Base-by-base conservation (phyloP, 2,888 invertebrate genomes). In the Achlya flavicornis region DNA sequence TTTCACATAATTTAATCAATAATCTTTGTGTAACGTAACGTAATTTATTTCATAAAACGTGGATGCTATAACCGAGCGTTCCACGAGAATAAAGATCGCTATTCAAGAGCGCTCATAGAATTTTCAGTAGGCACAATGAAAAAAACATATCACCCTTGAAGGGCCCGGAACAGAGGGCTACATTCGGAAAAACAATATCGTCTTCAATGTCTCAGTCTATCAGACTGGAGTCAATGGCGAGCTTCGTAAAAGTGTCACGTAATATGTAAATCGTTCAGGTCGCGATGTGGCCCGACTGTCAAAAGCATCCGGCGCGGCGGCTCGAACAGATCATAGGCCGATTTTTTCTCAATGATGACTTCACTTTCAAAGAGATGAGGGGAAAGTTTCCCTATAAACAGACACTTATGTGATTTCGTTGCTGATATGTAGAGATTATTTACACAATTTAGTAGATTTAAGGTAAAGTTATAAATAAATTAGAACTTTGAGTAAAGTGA, bases 261-360 rank as follows among this genome's bases (percentile, higher is more conserved):
- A 91, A 87, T 92, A 93, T 93, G 92, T 93, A 93, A 93, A 93
- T 90, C 90, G 92, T 89, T 88, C 88, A 91, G 91, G 90, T 90
- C 86, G 90, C 85, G 87, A 90, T 92, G 93, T 89, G 92, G 87
- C 85, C 84, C 86, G 91, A 92, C 91, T 93, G 91, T 89, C 91
- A 92, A 92, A 88, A 79, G 77, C 91, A 91, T 81, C 86, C 84
- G 86, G 79, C 74, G 82, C 84, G 86, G 79, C 74, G 82, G 77
- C 80, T 83, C 78, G 82, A 82, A 87, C 84, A 87, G 84, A 87
- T 89, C 88, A 87, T 78, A 67, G 72, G 80, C 76, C 88, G 88
- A 90, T 90, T 90, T 88, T 87, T 86, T 87, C 81, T 76, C 86
- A 82, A 87, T 89, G 86, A 89, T 86, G 82, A 81, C 87, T 85